A percentile compares a stretch with the other conserved stretches of the same genome.
phyloP scores from a whole-genome alignment of 2,113 vertebrate species.

The Podarcis raffonei region DNA sequence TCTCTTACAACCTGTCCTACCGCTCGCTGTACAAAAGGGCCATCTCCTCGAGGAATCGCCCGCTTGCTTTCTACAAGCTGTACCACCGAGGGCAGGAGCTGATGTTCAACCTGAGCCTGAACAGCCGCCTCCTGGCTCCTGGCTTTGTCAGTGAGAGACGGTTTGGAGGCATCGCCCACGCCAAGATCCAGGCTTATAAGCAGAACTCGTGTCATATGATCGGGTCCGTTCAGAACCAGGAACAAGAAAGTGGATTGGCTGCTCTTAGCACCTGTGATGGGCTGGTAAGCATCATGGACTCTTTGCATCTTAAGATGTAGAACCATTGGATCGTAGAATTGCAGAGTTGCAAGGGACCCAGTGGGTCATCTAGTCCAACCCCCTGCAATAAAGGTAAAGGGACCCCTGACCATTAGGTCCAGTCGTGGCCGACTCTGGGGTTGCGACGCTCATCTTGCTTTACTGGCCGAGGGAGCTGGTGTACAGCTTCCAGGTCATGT shows the following conservation, averaged over 20 bases:
- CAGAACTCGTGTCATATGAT: slow-evolving; percentile 84
- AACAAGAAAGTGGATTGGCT: slow-evolving; percentile 74
- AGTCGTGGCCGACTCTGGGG: too few relatives aligned
- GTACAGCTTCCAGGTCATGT: too few relatives aligned
- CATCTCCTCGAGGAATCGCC: slow-evolving; percentile 38
- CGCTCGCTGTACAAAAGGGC: slow-evolving; percentile 81
- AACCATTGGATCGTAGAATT: too few relatives aligned
- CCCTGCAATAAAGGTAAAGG: too few relatives aligned
- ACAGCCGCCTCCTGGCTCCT: slow-evolving; percentile 83
- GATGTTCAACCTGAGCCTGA: slow-evolving; percentile 89
- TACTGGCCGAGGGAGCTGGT: too few relatives aligned
- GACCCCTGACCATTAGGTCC: too few relatives aligned
- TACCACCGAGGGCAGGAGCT: slow-evolving; percentile 77
- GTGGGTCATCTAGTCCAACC: too few relatives aligned
- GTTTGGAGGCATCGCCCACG: slow-evolving; percentile 73
- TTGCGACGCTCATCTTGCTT: too few relatives aligned
- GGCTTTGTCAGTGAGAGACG: slow-evolving; percentile 87
- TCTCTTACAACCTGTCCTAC: slow-evolving; percentile 89
- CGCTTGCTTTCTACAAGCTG: slow-evolving; percentile 81
- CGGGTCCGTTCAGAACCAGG: slow-evolving; percentile 82
- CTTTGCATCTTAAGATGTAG: too few relatives aligned
- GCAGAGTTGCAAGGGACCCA: too few relatives aligned
- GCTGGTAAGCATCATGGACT: slow-evolving; percentile 81
- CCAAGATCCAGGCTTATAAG: slow-evolving; percentile 62
- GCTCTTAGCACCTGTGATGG: slow-evolving; percentile 92